Base-by-base conservation (phyloP, 2,888 invertebrate species). In the Eilema griseolum region DNA sequence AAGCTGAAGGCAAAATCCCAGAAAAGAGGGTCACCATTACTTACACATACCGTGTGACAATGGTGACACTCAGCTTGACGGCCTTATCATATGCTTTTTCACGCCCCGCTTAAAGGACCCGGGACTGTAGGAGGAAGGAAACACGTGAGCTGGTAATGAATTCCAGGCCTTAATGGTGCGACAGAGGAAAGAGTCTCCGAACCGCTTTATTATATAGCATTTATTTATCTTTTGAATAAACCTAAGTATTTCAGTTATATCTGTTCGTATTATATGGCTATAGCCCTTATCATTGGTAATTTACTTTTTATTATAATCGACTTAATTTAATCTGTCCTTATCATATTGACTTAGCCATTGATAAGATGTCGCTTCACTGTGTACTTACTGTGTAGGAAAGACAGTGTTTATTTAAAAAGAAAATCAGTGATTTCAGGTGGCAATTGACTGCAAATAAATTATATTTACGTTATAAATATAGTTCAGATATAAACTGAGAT, bases 261-360 rank as follows among this genome's bases (percentile, higher is more conserved):
- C 24, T 57, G 1, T 14, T 57, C 10, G 20, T 61, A 23, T 24
- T 33, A 56, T 33, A 62, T 41, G 26, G 33, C 11, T 24, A 56
- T 67, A 37, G n/a, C 7, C 26, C 11, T 60, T 78, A 80, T 74
- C 73, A n/a, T 24, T 3, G 60, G 73, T 72, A 66, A 69, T 75
- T 67, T 61, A 67, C 46, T 77, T 76, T 68, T 79, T 81, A 81
- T 74, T 77, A 63, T 46, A 70, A 71, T 78, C 60, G 24, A 63
- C 73, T 73, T 81, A 81, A 81, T 81, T 73, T 81, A 81, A 81
- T 81, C 79, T 67, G 3, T 33, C n/a, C 70, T 80, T 81, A 81
- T 81, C 81, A 24, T 74, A 78, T 71, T 79, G 67, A 33, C 71
- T 74, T 65, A 60, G 70, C 61, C 71, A 70, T 72, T 68, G 81